Evolutionary conservation across 2,888 invertebrate genomes (phyloP).

Genomic region (Apantesis nais): DNA sequence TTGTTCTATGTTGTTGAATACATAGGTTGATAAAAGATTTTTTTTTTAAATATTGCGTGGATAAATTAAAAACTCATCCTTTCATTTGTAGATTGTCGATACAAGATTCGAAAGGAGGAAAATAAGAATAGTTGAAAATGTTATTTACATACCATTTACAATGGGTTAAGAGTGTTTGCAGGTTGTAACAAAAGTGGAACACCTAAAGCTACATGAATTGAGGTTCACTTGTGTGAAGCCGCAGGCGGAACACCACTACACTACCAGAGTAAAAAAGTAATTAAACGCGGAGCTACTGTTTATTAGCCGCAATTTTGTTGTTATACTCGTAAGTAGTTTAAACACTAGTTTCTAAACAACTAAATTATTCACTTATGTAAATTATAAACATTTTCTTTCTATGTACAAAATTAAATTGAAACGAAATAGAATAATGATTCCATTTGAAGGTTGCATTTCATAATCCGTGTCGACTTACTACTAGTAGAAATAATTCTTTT

Average conservation of each 20-base stretch:
- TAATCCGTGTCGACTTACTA: background rate
- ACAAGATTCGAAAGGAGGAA: background rate
- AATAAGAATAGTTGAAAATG: background rate
- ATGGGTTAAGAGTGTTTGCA: background rate
- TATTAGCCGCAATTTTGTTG: background rate
- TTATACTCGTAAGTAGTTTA: background rate
- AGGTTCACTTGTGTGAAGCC: background rate
- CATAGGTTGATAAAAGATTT: too few relatives aligned
- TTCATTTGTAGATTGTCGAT: background rate
- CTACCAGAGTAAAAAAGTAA: background rate
- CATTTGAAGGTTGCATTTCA: background rate
- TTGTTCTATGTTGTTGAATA: too few relatives aligned
- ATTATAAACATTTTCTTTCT: background rate
- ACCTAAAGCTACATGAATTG: background rate
- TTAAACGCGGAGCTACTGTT: background rate
- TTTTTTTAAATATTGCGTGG: too few relatives aligned
- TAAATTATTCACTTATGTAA: conserved; percentile 1
- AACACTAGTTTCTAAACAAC: background rate
- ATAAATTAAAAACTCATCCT: background rate
- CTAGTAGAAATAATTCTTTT: background rate
- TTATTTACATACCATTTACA: background rate
- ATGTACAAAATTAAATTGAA: background rate
- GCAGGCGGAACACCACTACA: background rate
- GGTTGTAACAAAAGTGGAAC: background rate
- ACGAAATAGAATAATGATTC: background rate